Conservation (phyloP, 2,888 invertebrate species). For the Malacosoma neustria region DNA sequence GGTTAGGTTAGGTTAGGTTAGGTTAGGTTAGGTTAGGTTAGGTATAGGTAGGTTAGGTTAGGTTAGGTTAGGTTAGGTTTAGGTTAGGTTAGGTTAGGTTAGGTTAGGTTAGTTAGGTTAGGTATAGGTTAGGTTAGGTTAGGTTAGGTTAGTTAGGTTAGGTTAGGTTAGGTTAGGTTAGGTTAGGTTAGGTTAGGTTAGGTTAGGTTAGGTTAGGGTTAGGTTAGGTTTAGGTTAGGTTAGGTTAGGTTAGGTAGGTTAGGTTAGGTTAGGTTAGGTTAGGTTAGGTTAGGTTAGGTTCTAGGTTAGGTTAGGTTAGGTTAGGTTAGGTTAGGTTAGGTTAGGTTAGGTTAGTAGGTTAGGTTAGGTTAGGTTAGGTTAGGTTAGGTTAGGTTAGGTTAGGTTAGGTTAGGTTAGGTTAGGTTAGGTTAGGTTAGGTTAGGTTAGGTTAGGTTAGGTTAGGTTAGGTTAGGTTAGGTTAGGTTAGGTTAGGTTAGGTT, state of each 20-base stretch:
- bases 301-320: conserved; percentile 1
- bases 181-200: conserved; percentile 1
- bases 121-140: conserved; percentile 1
- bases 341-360: conserved; percentile 1
- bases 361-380: conserved; percentile 1
- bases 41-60: conserved; percentile 1
- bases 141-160: conserved; percentile 1
- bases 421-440: no score
- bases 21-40: background rate
- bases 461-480: no score
- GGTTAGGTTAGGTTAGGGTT: conserved; percentile 1
- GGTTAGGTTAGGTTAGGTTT: conserved; percentile 1
- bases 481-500: no score
- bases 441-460: no score
- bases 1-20: conserved; percentile 1
- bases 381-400: conserved; percentile 1
- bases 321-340: background rate
- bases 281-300: background rate
- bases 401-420: conserved; percentile 1
- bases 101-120: background rate
- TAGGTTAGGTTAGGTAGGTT: conserved; percentile 1
- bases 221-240: conserved; percentile 1
- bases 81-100: background rate
- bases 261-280: conserved; percentile 1
- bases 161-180: conserved; percentile 1